Evolutionary conservation across 2,797 vertebrate species (phyloP).

Genomic region (Peromyscus aztecus): DNA sequence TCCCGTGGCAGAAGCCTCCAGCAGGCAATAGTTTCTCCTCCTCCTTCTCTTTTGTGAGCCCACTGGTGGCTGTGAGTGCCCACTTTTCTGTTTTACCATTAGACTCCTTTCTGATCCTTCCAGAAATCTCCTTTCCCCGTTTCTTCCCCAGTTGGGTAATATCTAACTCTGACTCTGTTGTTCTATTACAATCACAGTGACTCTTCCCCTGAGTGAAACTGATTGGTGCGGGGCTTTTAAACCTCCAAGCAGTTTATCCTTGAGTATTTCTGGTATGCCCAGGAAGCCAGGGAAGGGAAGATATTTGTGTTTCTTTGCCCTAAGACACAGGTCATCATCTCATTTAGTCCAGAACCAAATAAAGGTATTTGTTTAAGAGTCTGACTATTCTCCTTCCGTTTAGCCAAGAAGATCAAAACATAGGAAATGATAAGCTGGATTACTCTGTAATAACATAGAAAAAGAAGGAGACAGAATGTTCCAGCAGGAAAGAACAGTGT

Average conservation of each 20-base stretch:
- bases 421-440: conserved; percentile 44
- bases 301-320: conserved; percentile 25
- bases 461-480: conserved; percentile 50
- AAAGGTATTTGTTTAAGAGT: conserved; percentile 57
- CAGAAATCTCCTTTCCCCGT: neutral
- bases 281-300: neutral
- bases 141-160: neutral
- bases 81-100: neutral
- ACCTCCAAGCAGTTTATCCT: conserved; percentile 40
- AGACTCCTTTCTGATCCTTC: conserved; percentile 7
- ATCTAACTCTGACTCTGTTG: conserved; percentile 33
- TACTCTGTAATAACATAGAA: conserved; percentile 62
- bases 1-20: neutral
- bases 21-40: neutral
- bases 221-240: neutral
- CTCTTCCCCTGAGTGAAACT: neutral
- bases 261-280: conserved; percentile 34
- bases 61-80: neutral
- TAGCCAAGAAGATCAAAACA: conserved; percentile 50
- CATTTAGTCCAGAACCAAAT: conserved; percentile 49
- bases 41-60: neutral
- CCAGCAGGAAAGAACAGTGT: conserved; percentile 25
- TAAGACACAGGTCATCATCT: conserved; percentile 39
- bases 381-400: conserved; percentile 20
- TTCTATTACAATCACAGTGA: conserved; percentile 6